Evolutionary conservation across 2,113 vertebrate species (phyloP).

Genomic region (Callaeas wilsoni): DNA sequence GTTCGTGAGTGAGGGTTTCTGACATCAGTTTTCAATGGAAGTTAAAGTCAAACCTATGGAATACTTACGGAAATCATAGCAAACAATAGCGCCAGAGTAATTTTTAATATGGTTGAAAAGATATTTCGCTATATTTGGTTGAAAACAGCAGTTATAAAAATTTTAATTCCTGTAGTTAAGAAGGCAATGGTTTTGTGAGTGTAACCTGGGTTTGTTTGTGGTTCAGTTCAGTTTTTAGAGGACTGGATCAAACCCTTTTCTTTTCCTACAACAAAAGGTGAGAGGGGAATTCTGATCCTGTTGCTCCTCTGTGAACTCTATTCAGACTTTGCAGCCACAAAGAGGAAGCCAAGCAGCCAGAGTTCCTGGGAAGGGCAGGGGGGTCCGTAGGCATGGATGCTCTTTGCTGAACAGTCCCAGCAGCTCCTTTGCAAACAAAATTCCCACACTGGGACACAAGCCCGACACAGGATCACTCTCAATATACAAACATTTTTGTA

Average conservation of each 20-base stretch:
- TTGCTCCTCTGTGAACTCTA: slow-evolving; percentile 5
- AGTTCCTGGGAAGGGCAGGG: background rate
- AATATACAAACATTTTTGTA: background rate
- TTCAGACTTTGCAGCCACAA: slow-evolving; percentile 3
- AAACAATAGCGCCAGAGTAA: background rate
- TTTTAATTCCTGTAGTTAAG: background rate
- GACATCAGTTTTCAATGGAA: background rate
- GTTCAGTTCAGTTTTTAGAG: background rate
- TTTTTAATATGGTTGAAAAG: background rate
- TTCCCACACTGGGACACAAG: background rate
- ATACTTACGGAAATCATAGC: background rate
- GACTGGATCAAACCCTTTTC: background rate
- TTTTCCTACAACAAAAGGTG: background rate
- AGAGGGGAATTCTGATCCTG: slow-evolving; percentile 1
- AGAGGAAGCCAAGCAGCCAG: background rate
- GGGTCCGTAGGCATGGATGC: background rate
- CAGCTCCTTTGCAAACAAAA: background rate
- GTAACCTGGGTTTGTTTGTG: background rate
- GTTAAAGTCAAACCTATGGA: background rate
- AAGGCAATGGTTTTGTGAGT: background rate
- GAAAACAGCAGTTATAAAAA: background rate
- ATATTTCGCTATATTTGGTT: background rate
- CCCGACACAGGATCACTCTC: background rate
- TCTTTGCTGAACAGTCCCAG: background rate
- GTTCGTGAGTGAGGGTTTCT: background rate